Conservation (phyloP, 2,113 vertebrate genomes). For the Oostethus manadensis region DNA sequence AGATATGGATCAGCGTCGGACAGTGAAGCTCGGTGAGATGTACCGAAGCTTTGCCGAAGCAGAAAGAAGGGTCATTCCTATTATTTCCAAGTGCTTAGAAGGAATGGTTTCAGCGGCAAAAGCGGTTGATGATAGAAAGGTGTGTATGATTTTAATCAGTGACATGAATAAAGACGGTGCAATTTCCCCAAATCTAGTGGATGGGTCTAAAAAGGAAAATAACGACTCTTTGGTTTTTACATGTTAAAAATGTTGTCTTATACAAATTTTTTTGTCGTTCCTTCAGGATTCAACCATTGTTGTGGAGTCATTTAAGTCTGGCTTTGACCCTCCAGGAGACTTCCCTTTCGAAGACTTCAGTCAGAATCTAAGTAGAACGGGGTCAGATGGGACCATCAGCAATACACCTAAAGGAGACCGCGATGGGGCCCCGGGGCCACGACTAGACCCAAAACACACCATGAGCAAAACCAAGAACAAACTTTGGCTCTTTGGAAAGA, state of each 20-base stretch:
- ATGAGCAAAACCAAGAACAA: slow-evolving; percentile 92
- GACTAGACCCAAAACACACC: slow-evolving; percentile 83
- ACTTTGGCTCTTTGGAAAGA: slow-evolving; percentile 98
- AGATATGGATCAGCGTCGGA: slow-evolving; percentile 94
- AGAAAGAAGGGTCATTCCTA: slow-evolving; percentile 91
- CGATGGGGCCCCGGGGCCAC: slow-evolving; percentile 65
- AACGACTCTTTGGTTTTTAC: not conserved
- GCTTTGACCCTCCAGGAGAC: slow-evolving; percentile 91
- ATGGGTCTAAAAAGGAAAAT: not conserved
- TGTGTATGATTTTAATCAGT: slow-evolving; percentile 53
- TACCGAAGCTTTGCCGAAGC: slow-evolving; percentile 94
- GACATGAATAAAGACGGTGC: not conserved
- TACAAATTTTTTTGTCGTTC: not conserved
- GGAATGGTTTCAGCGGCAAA: slow-evolving; percentile 96
- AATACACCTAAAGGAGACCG: slow-evolving; percentile 80
- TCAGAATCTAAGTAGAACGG: slow-evolving; percentile 91
- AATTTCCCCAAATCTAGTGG: not conserved
- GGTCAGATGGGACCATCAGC: slow-evolving; percentile 92
- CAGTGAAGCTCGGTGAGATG: slow-evolving; percentile 91
- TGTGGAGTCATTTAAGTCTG: slow-evolving; percentile 96
- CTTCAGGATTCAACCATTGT: slow-evolving; percentile 87
- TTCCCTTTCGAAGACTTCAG: slow-evolving; percentile 98
- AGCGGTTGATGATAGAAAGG: slow-evolving; percentile 87
- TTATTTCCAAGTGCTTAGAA: slow-evolving; percentile 94
- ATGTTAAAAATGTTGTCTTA: not conserved